Evolutionary conservation across 2,888 invertebrate genomes (phyloP).

Genomic region (Cephalotes varians): DNA sequence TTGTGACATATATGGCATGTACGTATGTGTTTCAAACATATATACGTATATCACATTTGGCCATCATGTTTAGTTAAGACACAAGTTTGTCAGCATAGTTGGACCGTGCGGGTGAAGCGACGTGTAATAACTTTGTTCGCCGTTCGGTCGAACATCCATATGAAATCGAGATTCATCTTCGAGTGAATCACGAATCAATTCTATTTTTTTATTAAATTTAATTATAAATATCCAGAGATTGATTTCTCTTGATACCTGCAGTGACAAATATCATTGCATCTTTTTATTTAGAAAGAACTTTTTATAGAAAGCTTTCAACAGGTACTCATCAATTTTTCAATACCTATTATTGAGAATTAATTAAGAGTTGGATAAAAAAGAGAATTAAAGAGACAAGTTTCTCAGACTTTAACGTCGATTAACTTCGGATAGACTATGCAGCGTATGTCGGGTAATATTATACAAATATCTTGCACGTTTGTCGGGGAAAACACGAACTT

Average conservation of each 20-base stretch:
- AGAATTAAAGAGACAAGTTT: not conserved
- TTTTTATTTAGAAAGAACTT: not conserved
- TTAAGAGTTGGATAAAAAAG: not conserved
- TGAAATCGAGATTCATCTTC: not conserved
- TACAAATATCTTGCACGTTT: not conserved
- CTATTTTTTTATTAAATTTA: not conserved
- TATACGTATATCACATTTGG: constrained; percentile 28
- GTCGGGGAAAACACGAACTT: not conserved
- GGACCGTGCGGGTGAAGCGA: constrained; percentile 49
- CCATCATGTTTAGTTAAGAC: constrained; percentile 61
- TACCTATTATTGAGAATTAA: not conserved
- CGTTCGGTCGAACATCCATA: not conserved
- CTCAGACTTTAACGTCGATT: not conserved
- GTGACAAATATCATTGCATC: not conserved
- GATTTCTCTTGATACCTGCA: not conserved
- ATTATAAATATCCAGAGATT: no score
- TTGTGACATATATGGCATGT: constrained; percentile 1
- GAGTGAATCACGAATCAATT: not conserved
- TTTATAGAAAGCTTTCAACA: not conserved
- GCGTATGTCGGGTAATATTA: not conserved
- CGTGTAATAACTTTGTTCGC: constrained; percentile 47
- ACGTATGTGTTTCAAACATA: not conserved
- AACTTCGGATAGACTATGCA: not conserved
- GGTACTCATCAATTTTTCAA: constrained; percentile 7
- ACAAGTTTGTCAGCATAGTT: constrained; percentile 49